A percentile compares a stretch with the other conserved stretches of the same genome.
These are phyloP conservation scores for Melanerpes formicivorus DNA, from an alignment of 2,113 vertebrate species.

Conservation along the genomic window DNA sequence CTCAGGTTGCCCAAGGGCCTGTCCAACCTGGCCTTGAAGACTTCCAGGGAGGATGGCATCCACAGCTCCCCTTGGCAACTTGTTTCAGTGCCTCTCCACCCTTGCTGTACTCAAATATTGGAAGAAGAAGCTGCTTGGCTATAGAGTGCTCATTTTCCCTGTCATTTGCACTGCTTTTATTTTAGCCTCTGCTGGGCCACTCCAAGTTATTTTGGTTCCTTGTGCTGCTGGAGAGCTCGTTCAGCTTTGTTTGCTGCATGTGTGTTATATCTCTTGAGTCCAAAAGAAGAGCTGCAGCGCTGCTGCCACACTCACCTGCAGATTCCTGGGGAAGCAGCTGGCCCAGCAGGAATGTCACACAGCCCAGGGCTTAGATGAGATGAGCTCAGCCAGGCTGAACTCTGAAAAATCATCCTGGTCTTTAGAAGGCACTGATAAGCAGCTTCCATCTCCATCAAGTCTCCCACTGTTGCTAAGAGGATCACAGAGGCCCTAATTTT, in stretches of 20 bases:
- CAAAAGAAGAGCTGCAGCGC: not conserved
- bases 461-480: not conserved
- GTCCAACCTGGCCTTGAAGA: no score
- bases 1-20: no score
- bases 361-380: not conserved
- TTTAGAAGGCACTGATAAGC: not conserved
- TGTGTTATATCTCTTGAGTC: not conserved
- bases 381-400: not conserved
- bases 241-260: not conserved
- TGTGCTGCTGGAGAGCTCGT: not conserved
- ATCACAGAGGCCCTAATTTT: not conserved
- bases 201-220: not conserved
- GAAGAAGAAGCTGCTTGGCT: not conserved
- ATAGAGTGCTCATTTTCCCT: rapidly evolving
- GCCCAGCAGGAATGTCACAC: not conserved
- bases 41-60: no score
- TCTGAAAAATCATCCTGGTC: not conserved
- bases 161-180: not conserved
- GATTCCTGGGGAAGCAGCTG: not conserved
- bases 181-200: not conserved
- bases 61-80: no score
- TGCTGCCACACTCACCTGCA: not conserved
- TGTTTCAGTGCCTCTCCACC: no score
- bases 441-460: not conserved
- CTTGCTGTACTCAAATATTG: not conserved